Conservation (phyloP, 2,797 vertebrate species). For the Fundulus diaphanus region DNA sequence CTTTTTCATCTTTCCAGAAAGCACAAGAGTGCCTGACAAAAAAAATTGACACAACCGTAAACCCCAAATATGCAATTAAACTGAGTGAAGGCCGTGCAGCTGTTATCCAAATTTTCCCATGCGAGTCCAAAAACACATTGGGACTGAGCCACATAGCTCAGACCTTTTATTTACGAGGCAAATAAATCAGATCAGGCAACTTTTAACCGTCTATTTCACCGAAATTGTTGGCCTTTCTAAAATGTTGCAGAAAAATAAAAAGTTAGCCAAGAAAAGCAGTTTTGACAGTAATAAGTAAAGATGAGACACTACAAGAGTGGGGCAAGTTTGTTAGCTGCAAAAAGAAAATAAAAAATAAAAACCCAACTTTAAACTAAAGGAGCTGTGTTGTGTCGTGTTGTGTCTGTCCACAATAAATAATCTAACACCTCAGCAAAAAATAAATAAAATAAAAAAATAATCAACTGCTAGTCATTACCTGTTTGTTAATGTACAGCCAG, state of each 20-base stretch:
- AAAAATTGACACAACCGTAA: background rate
- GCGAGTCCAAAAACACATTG: background rate
- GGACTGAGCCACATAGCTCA: background rate
- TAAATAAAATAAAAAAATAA: no score
- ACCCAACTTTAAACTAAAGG: background rate
- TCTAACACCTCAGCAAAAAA: background rate
- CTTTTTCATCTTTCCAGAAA: background rate
- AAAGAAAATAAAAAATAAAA: no score
- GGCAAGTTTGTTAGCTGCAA: no score
- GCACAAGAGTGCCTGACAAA: no score
- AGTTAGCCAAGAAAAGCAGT: background rate
- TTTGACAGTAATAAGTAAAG: background rate
- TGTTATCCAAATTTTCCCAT: background rate
- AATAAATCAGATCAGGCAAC: background rate
- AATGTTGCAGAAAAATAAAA: background rate
- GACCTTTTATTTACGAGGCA: background rate
- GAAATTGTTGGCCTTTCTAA: background rate
- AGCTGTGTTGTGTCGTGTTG: background rate
- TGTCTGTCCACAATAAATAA: background rate
- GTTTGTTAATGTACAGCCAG: background rate
- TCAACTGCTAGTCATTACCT: background rate
- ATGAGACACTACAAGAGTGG: background rate
- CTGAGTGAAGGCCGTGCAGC: background rate
- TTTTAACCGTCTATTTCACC: background rate
- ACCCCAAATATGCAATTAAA: background rate